Base-by-base conservation (phyloP, 2,797 vertebrate genomes). In the Glyptemys insculpta region DNA sequence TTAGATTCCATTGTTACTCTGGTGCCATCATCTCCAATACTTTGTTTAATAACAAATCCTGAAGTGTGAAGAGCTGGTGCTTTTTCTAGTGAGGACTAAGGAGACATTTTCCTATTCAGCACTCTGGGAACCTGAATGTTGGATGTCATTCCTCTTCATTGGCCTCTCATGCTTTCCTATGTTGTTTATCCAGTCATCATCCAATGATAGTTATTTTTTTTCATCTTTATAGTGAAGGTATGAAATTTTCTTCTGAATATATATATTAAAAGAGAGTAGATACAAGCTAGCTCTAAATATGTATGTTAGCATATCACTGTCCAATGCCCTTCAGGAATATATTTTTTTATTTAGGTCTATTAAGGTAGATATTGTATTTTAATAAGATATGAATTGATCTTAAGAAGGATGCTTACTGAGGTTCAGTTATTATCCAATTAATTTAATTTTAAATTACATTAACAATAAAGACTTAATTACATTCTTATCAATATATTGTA, bases 381-480 rank as follows among this genome's bases (percentile, higher is more conserved):
- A 98, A 97, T 97, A 94, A 97, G 95, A 95, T 94, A 97, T 95
- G 95, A 97, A 97, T 96, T 96, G 96, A 97, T 98, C 96, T 92
- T 93, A 92, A 95, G 93, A 97, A 95, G 94, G 95, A 95, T 94
- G 96, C 93, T 97, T 98, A 97, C 90, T 96, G 95, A 97, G 96
- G 93, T 96, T 97, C 95, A 96, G 85, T 93, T 96, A 87, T 92
- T 91, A 96, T 94, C 95, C 96, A 98, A 97, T 98, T 97, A 97
- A 96, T 98, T 98, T 97, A 97, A 97, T 97, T 97, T 97, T 96
- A 97, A 98, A 97, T 97, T 97, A 97, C 96, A 98, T 91, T 72
- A 37, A 94, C 96, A 97, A 97, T 98, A 97, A 98, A 96, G 86
- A 88, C 93, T 97, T 97, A 97, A 98, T 97, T 97, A 93, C 92